phyloP scores from a whole-genome alignment of 35 echinoderm and acorn worm genomes.

The Stichopus chloronotus region DNA sequence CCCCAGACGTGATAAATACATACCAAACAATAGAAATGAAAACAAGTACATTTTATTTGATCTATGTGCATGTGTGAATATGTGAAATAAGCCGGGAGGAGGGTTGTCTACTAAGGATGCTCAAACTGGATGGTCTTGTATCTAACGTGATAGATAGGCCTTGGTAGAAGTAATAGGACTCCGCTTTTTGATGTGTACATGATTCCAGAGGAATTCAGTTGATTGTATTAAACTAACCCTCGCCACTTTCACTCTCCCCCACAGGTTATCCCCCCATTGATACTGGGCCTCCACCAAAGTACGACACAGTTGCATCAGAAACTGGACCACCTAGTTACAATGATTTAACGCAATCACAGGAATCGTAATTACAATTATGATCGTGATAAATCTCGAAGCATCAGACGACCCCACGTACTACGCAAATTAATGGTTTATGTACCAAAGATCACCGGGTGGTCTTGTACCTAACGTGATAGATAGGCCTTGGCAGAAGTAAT shows the following conservation, averaged over 20 bases:
- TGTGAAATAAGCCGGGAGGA: background rate
- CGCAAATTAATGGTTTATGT: no score
- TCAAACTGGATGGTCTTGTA: background rate
- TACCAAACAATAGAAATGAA: no score
- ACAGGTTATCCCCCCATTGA: background rate
- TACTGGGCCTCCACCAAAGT: background rate
- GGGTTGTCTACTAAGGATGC: background rate
- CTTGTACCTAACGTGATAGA: background rate
- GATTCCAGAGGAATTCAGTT: no score
- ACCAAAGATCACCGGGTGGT: background rate
- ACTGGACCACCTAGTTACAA: background rate
- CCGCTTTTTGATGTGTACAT: no score
- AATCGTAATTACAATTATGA: no score
- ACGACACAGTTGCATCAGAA: background rate
- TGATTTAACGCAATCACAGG: background rate
- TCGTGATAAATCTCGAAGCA: no score
- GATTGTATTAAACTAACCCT: background rate
- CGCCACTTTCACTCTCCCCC: background rate
- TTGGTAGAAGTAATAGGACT: background rate
- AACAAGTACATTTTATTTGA: no score
- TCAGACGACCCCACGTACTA: no score
- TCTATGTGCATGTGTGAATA: background rate
- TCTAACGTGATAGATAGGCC: background rate
- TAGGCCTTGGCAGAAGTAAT: background rate
- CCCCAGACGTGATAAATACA: no score